These are phyloP conservation scores for Marronus borbonicus DNA, from an alignment of 2,888 invertebrate genomes.

Conservation along the genomic window DNA sequence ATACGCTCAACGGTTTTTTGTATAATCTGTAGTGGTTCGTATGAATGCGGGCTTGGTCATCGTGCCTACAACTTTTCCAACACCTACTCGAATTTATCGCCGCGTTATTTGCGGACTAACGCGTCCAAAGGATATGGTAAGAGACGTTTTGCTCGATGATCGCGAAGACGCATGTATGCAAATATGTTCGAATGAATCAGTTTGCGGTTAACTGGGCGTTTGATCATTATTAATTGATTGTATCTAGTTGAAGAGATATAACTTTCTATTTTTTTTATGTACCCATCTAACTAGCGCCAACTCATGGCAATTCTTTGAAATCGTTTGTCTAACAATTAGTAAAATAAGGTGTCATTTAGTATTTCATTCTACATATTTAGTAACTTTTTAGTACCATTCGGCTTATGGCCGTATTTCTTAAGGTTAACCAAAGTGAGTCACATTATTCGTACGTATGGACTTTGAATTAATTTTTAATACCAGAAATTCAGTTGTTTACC, in stretches of 20 bases:
- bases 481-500: no score
- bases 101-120: slow-evolving; percentile 8
- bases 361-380: background rate
- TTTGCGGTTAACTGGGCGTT: slow-evolving; percentile 26
- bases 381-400: background rate
- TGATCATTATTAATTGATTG: slow-evolving; percentile 7
- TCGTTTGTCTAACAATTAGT: background rate
- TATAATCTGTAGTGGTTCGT: slow-evolving; percentile 1
- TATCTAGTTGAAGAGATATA: background rate
- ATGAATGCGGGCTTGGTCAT: slow-evolving; percentile 31
- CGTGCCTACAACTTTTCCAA: slow-evolving; percentile 35
- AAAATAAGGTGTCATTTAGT: background rate
- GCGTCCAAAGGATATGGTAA: slow-evolving; percentile 6
- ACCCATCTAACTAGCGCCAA: background rate
- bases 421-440: no score
- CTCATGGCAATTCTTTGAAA: background rate
- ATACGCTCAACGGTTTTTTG: background rate
- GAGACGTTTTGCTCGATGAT: background rate
- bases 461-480: no score
- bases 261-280: background rate
- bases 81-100: slow-evolving; percentile 34
- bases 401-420: no score
- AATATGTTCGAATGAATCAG: slow-evolving; percentile 1
- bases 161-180: background rate
- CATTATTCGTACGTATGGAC: no score